These are phyloP conservation scores for Perizoma affinitatum DNA, from an alignment of 2,888 invertebrate genomes.

Conservation along the genomic window DNA sequence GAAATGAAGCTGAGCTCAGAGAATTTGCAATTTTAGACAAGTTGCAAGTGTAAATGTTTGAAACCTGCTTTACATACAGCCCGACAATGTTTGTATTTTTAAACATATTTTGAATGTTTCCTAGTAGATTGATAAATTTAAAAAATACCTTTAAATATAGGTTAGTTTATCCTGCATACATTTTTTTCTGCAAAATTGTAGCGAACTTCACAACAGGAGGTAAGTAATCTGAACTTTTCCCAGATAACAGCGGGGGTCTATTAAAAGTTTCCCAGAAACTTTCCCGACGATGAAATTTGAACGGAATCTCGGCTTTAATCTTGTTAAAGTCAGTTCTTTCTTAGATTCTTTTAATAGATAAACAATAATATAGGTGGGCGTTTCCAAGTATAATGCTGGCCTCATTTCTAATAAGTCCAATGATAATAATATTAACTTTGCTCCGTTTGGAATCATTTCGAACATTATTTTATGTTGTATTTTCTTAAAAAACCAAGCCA, in stretches of 20 bases:
- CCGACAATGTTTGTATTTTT: too few species aligned
- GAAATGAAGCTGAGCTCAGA: constrained; percentile 8
- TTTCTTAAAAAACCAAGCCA: too few species aligned
- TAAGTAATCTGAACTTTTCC: constrained; percentile 40
- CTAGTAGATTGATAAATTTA: too few species aligned
- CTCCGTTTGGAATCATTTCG: too few species aligned
- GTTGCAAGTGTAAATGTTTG: background rate
- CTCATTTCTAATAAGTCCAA: background rate
- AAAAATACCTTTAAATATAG: too few species aligned
- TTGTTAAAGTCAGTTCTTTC: constrained; percentile 21
- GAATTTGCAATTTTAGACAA: constrained; percentile 8
- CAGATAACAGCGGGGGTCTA: constrained; percentile 46
- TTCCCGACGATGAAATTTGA: constrained; percentile 27
- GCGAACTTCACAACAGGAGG: constrained; percentile 24
- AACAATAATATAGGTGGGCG: constrained; percentile 3
- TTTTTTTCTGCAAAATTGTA: background rate
- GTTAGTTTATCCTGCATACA: too few species aligned
- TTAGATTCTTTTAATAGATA: constrained; percentile 22
- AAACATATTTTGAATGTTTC: too few species aligned
- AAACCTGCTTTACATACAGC: background rate
- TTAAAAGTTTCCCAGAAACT: constrained; percentile 48
- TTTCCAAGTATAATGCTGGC: background rate
- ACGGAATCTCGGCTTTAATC: constrained; percentile 23
- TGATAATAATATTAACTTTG: background rate
- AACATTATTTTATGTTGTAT: too few species aligned